Conservation (phyloP, 2,797 vertebrate species). For the Sibirionetta formosa region DNA sequence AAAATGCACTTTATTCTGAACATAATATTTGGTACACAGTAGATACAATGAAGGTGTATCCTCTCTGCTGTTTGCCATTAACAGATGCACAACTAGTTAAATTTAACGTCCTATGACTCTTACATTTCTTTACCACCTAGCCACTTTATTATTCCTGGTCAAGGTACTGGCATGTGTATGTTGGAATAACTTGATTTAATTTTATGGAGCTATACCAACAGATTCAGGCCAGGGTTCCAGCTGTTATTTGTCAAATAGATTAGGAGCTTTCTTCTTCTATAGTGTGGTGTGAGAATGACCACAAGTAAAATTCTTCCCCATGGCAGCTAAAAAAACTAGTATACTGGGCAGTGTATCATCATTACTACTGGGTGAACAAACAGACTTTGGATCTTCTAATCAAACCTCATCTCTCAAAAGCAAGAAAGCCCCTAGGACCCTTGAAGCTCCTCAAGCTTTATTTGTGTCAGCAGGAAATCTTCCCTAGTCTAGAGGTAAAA, state of each 20-base stretch:
- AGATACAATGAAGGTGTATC: background rate
- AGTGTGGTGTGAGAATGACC: background rate
- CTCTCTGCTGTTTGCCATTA: background rate
- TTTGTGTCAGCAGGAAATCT: background rate
- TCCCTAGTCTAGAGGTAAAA: background rate
- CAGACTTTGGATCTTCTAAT: background rate
- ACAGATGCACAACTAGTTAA: background rate
- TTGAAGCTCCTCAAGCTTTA: background rate
- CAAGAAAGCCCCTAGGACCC: background rate
- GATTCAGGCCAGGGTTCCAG: background rate
- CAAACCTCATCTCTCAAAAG: background rate
- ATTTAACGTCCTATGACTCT: background rate
- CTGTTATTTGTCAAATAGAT: background rate
- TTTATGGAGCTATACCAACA: background rate
- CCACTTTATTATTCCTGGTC: background rate
- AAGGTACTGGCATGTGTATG: background rate
- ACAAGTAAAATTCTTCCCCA: background rate
- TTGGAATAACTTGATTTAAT: background rate
- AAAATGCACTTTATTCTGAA: background rate
- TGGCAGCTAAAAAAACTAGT: background rate
- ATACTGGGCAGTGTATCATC: background rate
- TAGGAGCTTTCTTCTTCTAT: background rate
- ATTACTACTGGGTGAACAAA: background rate
- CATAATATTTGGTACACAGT: background rate
- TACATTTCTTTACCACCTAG: background rate